Conservation (phyloP, 2,888 invertebrate genomes). For the Xestia ashworthii region DNA sequence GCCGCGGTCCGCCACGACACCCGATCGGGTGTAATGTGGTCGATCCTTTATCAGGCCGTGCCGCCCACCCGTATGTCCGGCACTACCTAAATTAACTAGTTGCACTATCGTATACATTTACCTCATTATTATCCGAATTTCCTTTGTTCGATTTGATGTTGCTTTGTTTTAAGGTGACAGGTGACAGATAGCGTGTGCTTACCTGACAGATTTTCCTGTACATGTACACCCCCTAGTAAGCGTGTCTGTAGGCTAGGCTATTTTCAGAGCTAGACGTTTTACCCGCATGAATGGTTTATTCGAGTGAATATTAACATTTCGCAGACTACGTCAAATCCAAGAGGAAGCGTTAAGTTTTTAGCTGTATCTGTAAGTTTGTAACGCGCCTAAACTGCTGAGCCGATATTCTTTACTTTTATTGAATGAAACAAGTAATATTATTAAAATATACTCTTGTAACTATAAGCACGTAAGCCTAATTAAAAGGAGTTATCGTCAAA, state of each 20-base stretch:
- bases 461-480: too few species aligned
- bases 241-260: too few species aligned
- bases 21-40: conserved; percentile 30
- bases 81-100: conserved; percentile 36
- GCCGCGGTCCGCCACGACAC: conserved; percentile 8
- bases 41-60: conserved; percentile 30
- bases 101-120: conserved; percentile 14
- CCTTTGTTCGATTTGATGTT: not conserved
- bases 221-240: too few species aligned
- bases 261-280: not conserved
- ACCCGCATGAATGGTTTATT: not conserved
- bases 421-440: too few species aligned
- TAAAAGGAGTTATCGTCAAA: too few species aligned
- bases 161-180: not conserved
- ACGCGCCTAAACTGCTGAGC: too few species aligned
- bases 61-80: conserved; percentile 44
- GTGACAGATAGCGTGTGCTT: too few species aligned
- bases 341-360: too few species aligned
- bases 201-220: too few species aligned
- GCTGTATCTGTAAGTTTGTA: not conserved
- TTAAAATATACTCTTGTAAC: too few species aligned
- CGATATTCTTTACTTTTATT: not conserved
- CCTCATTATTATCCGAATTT: conserved; percentile 18
- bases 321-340: too few species aligned
- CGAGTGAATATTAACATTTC: too few species aligned